Base-by-base conservation (phyloP, 2,797 vertebrate species). In the Sebastiscus tertius region DNA sequence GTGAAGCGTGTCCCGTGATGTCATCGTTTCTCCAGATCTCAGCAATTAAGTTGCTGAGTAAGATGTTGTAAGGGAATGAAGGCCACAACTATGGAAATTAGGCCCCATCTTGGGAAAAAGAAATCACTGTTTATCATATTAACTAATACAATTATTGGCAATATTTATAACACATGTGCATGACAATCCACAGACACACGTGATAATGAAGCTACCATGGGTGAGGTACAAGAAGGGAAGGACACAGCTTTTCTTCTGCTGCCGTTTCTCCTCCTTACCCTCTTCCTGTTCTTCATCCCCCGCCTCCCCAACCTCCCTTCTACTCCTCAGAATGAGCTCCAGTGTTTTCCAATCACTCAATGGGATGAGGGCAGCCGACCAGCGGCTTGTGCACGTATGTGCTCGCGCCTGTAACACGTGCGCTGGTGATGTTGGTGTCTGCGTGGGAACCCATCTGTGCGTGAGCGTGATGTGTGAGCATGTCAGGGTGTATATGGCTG, bases 321-420 rank as follows among this genome's bases (percentile, higher is more conserved):
- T 77, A 72, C 60, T 78, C 75, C 71, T 83, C 72, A 27, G 26
- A 90, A 77, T 84, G 55, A 81, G 85, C 82, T 71, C 76, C 75
- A 72, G 61, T 66, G 86, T 85, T 87, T 84, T 77, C 82, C 84
- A 85, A 86, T 93, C 88, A 92, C 87, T 92, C 88, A 87, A 12
- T 73, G 80, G 75, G 89, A 92, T 88, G 86, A 90, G 84, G 80
- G 72, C 80, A 87, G 87, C 88, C 78, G 75, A 85, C 83, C 87
- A 81, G 33, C 27, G 26, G 63, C 70, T 64, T 36, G 77, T 33
- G 54, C 33, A 20, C 3, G 77, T 10, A 20, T 14, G 20, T 54
- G 77, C 33, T 29, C 2, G 52, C 39, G 54, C 22, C 18, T 34
- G 33, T 16, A 46, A 11, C 3, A n/a, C 11, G 49, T 20, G 69